A percentile compares a stretch with the other conserved stretches of the same genome.
phyloP scores from a whole-genome alignment of 2,888 invertebrate genomes.

The Chaetogeoica ovagalla region DNA sequence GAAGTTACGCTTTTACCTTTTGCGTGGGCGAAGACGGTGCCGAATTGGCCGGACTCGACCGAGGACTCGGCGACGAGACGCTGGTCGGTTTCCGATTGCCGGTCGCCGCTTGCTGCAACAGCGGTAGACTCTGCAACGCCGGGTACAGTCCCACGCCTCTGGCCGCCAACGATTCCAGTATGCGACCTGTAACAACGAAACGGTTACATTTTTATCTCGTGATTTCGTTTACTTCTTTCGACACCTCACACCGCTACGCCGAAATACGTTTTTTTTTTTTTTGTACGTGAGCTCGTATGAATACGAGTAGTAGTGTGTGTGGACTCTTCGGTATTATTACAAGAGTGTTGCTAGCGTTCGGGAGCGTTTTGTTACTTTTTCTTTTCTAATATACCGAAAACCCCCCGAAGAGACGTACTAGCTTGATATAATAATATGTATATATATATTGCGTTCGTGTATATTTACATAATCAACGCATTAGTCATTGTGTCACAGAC shows the following conservation, averaged over 20 bases:
- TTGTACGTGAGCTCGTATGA: no score
- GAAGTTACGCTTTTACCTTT: slow-evolving; percentile 14
- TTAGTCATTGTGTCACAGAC: slow-evolving; percentile 52
- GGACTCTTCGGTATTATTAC: background rate
- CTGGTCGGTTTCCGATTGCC: slow-evolving; percentile 25
- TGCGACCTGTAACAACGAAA: slow-evolving; percentile 60
- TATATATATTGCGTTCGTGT: no score
- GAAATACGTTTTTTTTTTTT: no score
- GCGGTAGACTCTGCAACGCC: slow-evolving; percentile 26
- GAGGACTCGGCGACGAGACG: slow-evolving; percentile 34
- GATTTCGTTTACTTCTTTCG: no score
- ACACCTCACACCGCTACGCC: no score
- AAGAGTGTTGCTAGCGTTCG: background rate
- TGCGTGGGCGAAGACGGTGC: slow-evolving; percentile 44
- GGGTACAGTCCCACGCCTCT: slow-evolving; percentile 55
- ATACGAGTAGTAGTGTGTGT: no score
- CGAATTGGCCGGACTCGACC: slow-evolving; percentile 41
- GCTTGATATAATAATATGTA: background rate
- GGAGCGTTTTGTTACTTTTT: no score
- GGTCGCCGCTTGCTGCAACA: slow-evolving; percentile 6
- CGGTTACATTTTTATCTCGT: background rate
- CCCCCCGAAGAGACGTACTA: background rate
- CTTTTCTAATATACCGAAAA: background rate
- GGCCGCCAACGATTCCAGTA: slow-evolving; percentile 61
- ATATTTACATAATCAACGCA: slow-evolving; percentile 44